Evolutionary conservation across 2,888 invertebrate genomes (phyloP).

Genomic region (Epiblema foenella): DNA sequence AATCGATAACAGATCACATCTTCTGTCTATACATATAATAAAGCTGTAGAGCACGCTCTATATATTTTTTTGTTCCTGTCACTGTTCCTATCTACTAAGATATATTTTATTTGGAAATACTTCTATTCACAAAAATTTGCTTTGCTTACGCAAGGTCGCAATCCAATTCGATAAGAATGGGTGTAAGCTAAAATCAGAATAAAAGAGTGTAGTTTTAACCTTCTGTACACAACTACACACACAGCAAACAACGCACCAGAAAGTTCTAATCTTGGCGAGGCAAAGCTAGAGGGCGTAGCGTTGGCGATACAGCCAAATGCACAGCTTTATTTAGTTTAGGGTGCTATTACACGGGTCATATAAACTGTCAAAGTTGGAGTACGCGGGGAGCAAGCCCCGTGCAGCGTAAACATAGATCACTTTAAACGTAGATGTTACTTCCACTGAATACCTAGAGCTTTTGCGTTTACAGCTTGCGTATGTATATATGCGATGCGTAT

Average conservation of each 20-base stretch:
- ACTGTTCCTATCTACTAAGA: conserved; percentile 1
- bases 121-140: conserved; percentile 5
- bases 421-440: conserved; percentile 29
- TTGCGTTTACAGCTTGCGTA: conserved; percentile 9
- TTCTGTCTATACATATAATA: too few relatives aligned
- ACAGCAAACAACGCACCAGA: conserved; percentile 35
- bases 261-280: conserved; percentile 72
- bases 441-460: conserved; percentile 29
- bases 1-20: too few relatives aligned
- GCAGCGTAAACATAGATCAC: conserved; percentile 32
- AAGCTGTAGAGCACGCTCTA: too few relatives aligned
- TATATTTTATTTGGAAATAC: neutral
- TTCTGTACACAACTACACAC: too few relatives aligned
- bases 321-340: conserved; percentile 83
- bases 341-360: conserved; percentile 84
- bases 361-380: conserved; percentile 82
- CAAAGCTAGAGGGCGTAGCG: conserved; percentile 70
- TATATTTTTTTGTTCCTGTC: too few relatives aligned
- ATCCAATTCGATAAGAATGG: conserved; percentile 38
- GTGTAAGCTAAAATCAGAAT: conserved; percentile 35
- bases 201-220: conserved; percentile 39
- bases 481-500: too few relatives aligned
- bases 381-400: conserved; percentile 55
- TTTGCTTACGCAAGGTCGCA: conserved; percentile 21
- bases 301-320: conserved; percentile 73